Percentiles rank a stretch among this genome's conserved stretches.
phyloP scores from a whole-genome alignment of 2,888 invertebrate species.

The Dysmachus trigonus region DNA sequence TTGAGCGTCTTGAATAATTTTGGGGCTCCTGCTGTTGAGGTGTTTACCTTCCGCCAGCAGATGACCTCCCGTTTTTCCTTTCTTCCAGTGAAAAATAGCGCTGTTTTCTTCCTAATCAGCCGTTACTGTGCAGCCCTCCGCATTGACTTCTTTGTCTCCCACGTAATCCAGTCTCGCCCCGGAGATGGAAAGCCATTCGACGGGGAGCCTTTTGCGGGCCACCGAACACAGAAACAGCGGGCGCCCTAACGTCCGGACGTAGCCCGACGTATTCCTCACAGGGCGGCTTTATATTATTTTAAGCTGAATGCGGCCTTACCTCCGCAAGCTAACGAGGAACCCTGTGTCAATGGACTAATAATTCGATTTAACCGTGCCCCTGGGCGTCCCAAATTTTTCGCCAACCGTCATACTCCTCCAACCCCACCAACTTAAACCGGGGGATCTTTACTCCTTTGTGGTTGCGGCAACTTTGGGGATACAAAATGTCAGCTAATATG shows the following conservation, averaged over 20 bases:
- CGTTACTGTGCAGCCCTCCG: background rate
- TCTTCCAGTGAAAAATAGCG: background rate
- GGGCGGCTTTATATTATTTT: background rate
- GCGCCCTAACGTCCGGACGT: background rate
- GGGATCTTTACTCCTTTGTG: constrained; percentile 21
- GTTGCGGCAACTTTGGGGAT: background rate
- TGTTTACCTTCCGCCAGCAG: background rate
- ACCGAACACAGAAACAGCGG: background rate
- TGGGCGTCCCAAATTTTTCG: background rate
- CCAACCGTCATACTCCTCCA: background rate
- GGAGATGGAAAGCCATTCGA: background rate
- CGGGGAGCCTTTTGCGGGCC: background rate
- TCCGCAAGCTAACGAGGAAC: background rate
- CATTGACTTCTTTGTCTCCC: constrained; percentile 10
- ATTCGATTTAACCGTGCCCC: constrained; percentile 14
- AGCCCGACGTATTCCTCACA: background rate
- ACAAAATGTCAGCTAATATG: constrained; percentile 31
- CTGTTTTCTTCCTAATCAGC: constrained; percentile 4
- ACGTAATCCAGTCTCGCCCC: background rate
- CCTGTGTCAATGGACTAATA: constrained; percentile 20
- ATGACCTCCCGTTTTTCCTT: background rate
- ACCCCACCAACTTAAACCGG: background rate
- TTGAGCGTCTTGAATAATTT: constrained; percentile 12
- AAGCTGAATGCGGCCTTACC: background rate
- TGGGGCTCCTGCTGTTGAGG: background rate